A percentile compares a stretch with the other conserved stretches of the same genome.
Conservation (phyloP, 2,797 vertebrate species). For the Denticeps clupeoides region DNA sequence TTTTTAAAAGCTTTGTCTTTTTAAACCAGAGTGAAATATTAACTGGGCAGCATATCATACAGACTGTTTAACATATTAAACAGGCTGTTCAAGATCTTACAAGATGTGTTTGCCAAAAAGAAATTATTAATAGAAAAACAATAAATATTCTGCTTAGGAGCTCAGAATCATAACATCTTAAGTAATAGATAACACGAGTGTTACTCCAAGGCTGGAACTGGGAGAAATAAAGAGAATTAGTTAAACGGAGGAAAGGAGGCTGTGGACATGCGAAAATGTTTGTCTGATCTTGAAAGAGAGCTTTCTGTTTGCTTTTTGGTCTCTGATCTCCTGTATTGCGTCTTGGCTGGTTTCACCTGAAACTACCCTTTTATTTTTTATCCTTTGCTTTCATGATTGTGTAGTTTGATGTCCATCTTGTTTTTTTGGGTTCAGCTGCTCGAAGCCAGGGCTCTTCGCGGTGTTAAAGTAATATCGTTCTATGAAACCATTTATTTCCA, state of each 20-base stretch:
- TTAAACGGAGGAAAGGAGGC: constrained; percentile 7
- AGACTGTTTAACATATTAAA: constrained; percentile 13
- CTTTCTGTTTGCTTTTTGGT: no score
- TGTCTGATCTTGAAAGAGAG: no score
- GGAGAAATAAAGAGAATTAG: constrained; percentile 8
- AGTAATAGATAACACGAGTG: constrained; percentile 9
- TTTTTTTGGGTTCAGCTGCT: no score
- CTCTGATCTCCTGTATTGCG: no score
- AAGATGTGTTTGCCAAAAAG: constrained; percentile 8
- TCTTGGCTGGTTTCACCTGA: no score
- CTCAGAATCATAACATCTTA: constrained; percentile 27
- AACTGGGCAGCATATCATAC: neutral
- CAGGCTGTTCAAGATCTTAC: constrained; percentile 10
- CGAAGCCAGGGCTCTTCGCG: no score
- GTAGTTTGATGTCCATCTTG: no score
- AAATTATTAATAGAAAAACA: constrained; percentile 27
- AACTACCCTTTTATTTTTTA: no score
- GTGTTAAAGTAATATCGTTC: no score
- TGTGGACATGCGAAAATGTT: no score
- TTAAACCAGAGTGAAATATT: constrained; percentile 1
- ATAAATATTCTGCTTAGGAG: constrained; percentile 33
- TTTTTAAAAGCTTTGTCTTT: neutral
- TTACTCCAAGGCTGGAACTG: neutral
- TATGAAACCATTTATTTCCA: no score
- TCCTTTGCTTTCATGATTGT: no score